Evolutionary conservation across 2,797 vertebrate genomes (phyloP), one percentile per base, ranked within the genome.

Genomic region (Hoplostethus atlanticus): DNA sequence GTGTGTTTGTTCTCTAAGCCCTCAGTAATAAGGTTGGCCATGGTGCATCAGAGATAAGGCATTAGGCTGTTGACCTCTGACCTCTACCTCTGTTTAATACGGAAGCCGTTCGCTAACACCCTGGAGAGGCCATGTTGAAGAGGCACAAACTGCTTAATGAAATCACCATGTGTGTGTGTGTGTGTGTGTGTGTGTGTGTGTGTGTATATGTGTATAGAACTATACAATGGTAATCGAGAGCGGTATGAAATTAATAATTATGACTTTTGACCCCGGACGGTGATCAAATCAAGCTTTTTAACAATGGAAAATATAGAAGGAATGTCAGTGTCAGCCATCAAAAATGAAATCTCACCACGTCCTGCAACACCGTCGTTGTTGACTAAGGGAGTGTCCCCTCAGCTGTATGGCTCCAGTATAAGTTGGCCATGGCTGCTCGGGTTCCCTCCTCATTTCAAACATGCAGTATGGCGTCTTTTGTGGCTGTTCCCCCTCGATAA

Each of bases 41-140:
- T 87, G 87, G 84, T 90, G 93, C 92, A 94, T 94, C 85, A 83
- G 84, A 90, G 93, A 94, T 95, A 92, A 94, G 91, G 93, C 89
- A 92, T 93, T 93, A 93, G 84, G 90, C 83, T 88, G 84, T 86
- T 92, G 89, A 92, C 89, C 91, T 89, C 61, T 87, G 86, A 92
- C 91, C 89, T 88, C 81, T 82, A 76, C 44, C 78, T 79, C 82
- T 83, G 82, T 87, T 91, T 88, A 91, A 91, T 89, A 87, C 71
- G 70, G 87, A 90, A 87, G 87, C 58, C 42, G 36, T 74, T 88
- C 84, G 75, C 87, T 84, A 85, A 90, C 87, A 91, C 88, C 83
- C 87, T 61, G 80, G 85, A 91, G 87, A 76, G 81, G 78, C 77
- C 70, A 40, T 73, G 79, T 88, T 83, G 81, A 84, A 86, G 88